These are phyloP conservation scores for Parnassius mnemosyne DNA, from an alignment of 2,888 invertebrate genomes.

Conservation along the genomic window DNA sequence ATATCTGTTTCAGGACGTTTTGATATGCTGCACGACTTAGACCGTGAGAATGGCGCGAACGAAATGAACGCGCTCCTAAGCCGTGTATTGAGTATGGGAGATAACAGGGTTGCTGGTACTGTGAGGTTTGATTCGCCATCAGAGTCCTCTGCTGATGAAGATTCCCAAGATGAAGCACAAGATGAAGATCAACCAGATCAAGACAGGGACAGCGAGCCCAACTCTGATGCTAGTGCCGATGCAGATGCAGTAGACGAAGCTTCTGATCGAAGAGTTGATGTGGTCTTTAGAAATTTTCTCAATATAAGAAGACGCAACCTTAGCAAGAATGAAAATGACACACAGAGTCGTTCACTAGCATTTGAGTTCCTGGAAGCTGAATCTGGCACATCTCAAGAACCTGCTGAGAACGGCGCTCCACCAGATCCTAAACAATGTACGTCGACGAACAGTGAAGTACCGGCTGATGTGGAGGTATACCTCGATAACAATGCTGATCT, in stretches of 20 bases:
- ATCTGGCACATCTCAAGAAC: conserved; percentile 15
- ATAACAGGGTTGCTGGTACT: conserved; percentile 66
- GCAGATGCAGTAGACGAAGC: conserved; percentile 29
- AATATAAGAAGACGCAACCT: conserved; percentile 21
- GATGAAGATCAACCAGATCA: conserved; percentile 14
- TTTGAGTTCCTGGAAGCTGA: conserved; percentile 42
- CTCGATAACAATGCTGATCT: conserved; percentile 37
- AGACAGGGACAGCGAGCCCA: conserved; percentile 24
- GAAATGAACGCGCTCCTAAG: conserved; percentile 76
- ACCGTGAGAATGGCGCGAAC: conserved; percentile 59
- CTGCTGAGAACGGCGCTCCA: conserved; percentile 7
- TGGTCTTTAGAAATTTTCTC: conserved; percentile 16
- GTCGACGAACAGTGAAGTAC: conserved; percentile 14
- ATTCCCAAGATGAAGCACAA: conserved; percentile 31
- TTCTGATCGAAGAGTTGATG: conserved; percentile 9
- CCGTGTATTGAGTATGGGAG: conserved; percentile 71
- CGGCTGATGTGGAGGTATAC: conserved; percentile 46
- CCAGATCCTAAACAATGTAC: conserved; percentile 2
- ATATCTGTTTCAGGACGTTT: conserved; percentile 46
- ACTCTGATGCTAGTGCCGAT: conserved; percentile 19
- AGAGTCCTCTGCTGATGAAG: conserved; percentile 39
- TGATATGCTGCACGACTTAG: conserved; percentile 58
- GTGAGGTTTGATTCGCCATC: conserved; percentile 53
- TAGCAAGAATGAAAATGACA: conserved; percentile 13
- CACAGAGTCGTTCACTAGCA: conserved; percentile 38